Conservation (phyloP, 2,888 invertebrate species). For the Mythimna lalbum region DNA sequence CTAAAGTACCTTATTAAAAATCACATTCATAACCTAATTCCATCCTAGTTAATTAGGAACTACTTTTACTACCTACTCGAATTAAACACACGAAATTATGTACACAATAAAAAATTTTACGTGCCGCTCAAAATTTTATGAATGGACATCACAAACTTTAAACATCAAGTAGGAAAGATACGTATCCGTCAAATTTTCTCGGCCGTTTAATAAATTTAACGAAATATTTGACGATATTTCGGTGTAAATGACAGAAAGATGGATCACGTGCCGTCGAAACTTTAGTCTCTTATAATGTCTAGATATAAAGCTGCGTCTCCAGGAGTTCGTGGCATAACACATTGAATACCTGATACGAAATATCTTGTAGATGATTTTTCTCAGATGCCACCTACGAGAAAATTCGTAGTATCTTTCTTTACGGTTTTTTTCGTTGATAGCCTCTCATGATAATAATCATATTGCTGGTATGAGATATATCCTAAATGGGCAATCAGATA, state of each 20-base stretch:
- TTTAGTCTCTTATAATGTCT: conserved; percentile 23
- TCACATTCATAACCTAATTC: conserved; percentile 18
- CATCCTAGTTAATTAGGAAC: neutral
- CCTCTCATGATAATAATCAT: too few relatives aligned
- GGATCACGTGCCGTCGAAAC: conserved; percentile 32
- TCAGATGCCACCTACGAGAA: too few relatives aligned
- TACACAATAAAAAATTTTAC: conserved; percentile 32
- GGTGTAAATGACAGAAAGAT: conserved; percentile 50
- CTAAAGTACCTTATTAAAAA: conserved; percentile 25
- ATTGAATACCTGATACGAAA: too few relatives aligned
- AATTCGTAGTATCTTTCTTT: too few relatives aligned
- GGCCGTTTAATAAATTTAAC: conserved; percentile 30
- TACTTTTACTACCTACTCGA: too few relatives aligned
- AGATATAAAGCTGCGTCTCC: conserved; percentile 17
- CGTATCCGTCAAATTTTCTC: conserved; percentile 23
- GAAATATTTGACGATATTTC: conserved; percentile 30
- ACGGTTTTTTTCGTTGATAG: too few relatives aligned
- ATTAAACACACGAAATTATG: conserved; percentile 28
- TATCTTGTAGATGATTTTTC: too few relatives aligned
- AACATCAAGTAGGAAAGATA: conserved; percentile 5
- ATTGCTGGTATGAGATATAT: too few relatives aligned
- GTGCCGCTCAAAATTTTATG: conserved; percentile 28
- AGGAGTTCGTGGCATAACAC: too few relatives aligned
- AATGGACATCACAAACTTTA: conserved; percentile 32
- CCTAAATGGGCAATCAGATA: too few relatives aligned